These are phyloP conservation scores for Cepaea hortensis DNA, from an alignment of 2,888 invertebrate species.

Conservation along the genomic window DNA sequence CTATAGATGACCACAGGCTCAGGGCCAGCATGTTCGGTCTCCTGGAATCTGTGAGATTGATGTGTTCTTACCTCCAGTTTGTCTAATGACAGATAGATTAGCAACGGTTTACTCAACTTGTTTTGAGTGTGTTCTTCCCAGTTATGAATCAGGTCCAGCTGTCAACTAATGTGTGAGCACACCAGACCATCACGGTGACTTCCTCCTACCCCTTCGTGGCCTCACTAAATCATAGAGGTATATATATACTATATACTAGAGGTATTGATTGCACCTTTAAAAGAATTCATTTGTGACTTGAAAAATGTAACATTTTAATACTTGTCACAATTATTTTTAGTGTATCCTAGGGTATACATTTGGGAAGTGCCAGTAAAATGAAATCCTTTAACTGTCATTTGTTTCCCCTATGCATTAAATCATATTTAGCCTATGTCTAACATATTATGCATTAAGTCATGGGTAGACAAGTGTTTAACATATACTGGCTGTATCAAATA, in stretches of 20 bases:
- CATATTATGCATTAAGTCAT: not conserved
- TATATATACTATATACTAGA: not conserved
- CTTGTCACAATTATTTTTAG: too few species aligned
- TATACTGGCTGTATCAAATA: not conserved
- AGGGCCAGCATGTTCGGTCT: not conserved
- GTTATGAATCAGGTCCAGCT: not conserved
- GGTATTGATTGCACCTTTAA: not conserved
- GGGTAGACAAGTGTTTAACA: not conserved
- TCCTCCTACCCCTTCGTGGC: slow-evolving; percentile 3
- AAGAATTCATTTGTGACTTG: too few species aligned
- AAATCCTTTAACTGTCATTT: not conserved
- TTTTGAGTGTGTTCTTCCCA: not conserved
- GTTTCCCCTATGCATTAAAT: not conserved
- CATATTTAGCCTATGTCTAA: not conserved
- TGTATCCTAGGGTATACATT: too few species aligned
- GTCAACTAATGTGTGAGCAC: slow-evolving; percentile 9
- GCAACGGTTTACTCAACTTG: not conserved
- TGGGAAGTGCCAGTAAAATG: not conserved
- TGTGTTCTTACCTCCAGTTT: not conserved
- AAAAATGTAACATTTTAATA: too few species aligned
- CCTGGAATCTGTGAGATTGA: not conserved
- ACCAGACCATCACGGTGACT: not conserved
- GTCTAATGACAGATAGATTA: not conserved
- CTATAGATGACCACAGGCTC: not conserved
- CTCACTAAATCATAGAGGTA: slow-evolving; percentile 6